Conservation (phyloP, 2,113 vertebrate species). For the Arothron firmamentum region DNA sequence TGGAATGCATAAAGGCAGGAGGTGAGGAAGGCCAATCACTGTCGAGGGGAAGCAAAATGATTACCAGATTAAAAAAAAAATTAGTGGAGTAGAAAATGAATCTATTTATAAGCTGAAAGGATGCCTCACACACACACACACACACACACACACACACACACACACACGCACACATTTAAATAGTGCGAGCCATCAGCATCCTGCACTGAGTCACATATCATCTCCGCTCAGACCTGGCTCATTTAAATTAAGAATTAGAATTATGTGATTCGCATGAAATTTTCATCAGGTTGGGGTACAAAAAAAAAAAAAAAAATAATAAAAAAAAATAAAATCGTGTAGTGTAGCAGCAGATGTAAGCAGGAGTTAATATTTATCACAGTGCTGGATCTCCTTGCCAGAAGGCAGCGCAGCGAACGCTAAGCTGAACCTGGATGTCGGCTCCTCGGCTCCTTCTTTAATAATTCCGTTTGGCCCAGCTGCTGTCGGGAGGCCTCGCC, state of each 20-base stretch:
- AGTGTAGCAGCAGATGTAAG: conserved; percentile 40
- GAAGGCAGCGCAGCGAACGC: conserved; percentile 46
- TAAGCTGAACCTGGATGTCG: conserved; percentile 48
- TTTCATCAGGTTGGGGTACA: conserved; percentile 52
- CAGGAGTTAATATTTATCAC: conserved; percentile 64
- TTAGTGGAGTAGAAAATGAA: conserved; percentile 41
- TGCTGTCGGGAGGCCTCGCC: conserved; percentile 56
- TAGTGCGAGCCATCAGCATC: conserved; percentile 6
- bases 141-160: not conserved
- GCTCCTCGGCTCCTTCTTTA: conserved; percentile 52
- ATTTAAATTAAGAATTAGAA: conserved; percentile 54
- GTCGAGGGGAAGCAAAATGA: conserved; percentile 19
- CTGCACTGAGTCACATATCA: conserved; percentile 32
- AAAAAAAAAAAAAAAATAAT: conserved; percentile 6
- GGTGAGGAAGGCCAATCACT: conserved; percentile 40
- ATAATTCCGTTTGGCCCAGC: conserved; percentile 69
- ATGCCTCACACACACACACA: not conserved
- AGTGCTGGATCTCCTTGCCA: conserved; percentile 22
- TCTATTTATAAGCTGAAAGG: conserved; percentile 41
- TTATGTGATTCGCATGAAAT: conserved; percentile 55
- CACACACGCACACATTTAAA: not conserved
- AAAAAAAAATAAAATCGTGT: not conserved
- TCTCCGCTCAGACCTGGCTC: conserved; percentile 28
- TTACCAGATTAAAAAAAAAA: conserved; percentile 55
- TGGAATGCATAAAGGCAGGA: conserved; percentile 52